Percentiles rank a stretch among this genome's conserved stretches.
phyloP scores from a whole-genome alignment of 2,888 invertebrate genomes.

The Sarcophaga carnaria region DNA sequence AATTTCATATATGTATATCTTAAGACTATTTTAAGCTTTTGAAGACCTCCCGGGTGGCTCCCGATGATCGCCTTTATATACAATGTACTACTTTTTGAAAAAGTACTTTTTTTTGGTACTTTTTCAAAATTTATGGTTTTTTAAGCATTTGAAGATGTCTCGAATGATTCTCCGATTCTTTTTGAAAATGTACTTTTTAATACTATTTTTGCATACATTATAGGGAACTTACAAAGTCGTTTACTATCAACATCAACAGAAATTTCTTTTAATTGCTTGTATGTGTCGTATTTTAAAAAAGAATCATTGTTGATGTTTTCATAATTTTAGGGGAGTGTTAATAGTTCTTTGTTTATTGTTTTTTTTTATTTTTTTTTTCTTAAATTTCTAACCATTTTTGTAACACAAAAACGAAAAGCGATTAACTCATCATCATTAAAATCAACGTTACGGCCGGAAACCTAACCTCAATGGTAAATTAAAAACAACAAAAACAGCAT shows the following conservation, averaged over 20 bases:
- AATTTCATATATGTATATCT: too few relatives aligned
- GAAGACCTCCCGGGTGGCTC: too few relatives aligned
- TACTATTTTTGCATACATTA: not conserved
- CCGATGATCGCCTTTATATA: too few relatives aligned
- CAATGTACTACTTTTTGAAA: not conserved
- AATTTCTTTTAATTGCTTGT: constrained; percentile 20
- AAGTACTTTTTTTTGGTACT: not conserved
- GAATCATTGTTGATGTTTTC: not conserved
- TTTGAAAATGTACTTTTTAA: not conserved
- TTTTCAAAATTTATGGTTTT: not conserved
- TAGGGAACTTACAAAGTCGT: constrained; percentile 33
- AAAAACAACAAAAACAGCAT: constrained; percentile 33
- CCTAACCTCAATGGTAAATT: constrained; percentile 63
- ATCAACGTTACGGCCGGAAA: constrained; percentile 55
- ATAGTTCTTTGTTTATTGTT: constrained; percentile 36
- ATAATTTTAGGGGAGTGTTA: constrained; percentile 55
- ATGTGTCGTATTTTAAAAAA: not conserved
- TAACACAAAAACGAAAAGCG: constrained; percentile 12
- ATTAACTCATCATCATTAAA: constrained; percentile 55
- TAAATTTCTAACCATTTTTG: constrained; percentile 46
- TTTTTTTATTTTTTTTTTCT: constrained; percentile 44
- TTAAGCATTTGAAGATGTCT: too few relatives aligned
- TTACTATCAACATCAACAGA: not conserved
- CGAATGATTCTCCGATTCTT: not conserved
- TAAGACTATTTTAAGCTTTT: too few relatives aligned